Base-by-base conservation (phyloP, 2,888 invertebrate genomes). In the Apocheima hispidaria region DNA sequence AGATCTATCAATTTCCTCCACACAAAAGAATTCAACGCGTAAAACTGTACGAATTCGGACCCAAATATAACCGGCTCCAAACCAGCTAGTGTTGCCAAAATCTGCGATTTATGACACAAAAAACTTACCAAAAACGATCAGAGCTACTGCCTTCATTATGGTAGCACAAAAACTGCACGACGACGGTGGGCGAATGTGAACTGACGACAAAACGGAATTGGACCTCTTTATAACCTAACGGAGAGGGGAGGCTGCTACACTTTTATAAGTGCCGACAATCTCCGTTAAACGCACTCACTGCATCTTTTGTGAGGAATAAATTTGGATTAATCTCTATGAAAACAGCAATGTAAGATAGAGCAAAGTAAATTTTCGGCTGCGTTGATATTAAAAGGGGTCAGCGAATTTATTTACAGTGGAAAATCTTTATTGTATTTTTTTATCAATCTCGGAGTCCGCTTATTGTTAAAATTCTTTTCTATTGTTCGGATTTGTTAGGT, bases 101-200 rank as follows among this genome's bases (percentile, higher is more conserved):
- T 38, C 18, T 38, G 44, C 50, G 49, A 54, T 60, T 66, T 53
- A 12, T 48, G 33, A 56, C 52, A 40, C 68, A 71, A 63, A 66
- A 51, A 65, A 79, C 91, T 90, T 70, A 91, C 91, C 91, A 52
- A 91, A 86, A 75, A 88, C 70, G 75, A 88, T 73, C 54, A 91
- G 72, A 63, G 84, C 83, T 40, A 81, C 70, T 43, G 83, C 77
- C 83, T 86, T 91, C 91, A 91, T 91, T 66, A 73, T 72, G 55
- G 30, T 50, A 51, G 10, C 66, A 70, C 73, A 75, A 56, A 72
- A 80, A 78, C 71, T 71, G 76, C 68, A 66, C 79, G 64, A 12
- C 30, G 49, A 12, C 36, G 48, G 26, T 44, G 54, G 16, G 77
- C 71, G 62, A 72, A 72, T 58, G 73, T 73, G 69, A 72, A 87